phyloP scores from a whole-genome alignment of 1,140 invertebrate species.

The Armadillidium nasatum region DNA sequence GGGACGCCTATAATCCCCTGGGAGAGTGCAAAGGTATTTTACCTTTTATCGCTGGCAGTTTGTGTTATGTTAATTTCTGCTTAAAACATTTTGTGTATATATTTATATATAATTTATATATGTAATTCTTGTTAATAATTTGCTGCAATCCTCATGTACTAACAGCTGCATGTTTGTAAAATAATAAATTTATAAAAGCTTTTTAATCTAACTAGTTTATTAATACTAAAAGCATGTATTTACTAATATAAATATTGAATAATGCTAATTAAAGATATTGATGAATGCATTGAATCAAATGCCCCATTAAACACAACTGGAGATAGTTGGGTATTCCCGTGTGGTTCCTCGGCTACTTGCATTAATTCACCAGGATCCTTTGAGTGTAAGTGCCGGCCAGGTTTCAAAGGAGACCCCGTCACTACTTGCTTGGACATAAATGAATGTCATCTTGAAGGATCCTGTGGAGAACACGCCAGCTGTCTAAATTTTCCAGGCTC shows the following conservation, averaged over 20 bases:
- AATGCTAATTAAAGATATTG: conserved; percentile 36
- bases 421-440: conserved; percentile 61
- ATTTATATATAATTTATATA: background rate
- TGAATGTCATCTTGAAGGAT: conserved; percentile 55
- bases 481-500: conserved; percentile 53
- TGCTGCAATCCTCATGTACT: too few species aligned
- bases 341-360: conserved; percentile 80
- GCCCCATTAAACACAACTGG: conserved; percentile 65
- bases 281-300: conserved; percentile 43
- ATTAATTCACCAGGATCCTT: conserved; percentile 71
- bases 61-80: background rate
- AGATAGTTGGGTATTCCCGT: conserved; percentile 53
- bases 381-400: conserved; percentile 67
- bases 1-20: conserved; percentile 59
- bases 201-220: too few species aligned
- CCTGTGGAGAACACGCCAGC: conserved; percentile 51
- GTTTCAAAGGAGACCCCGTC: conserved; percentile 58
- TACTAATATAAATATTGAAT: too few species aligned
- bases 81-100: background rate
- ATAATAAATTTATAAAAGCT: too few species aligned
- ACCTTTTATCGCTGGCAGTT: background rate
- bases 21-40: conserved; percentile 63
- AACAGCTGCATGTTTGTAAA: too few species aligned
- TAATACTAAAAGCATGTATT: too few species aligned
- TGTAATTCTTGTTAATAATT: background rate